Conservation (phyloP, 2,888 invertebrate genomes). For the Sinhomidia bicolor region DNA sequence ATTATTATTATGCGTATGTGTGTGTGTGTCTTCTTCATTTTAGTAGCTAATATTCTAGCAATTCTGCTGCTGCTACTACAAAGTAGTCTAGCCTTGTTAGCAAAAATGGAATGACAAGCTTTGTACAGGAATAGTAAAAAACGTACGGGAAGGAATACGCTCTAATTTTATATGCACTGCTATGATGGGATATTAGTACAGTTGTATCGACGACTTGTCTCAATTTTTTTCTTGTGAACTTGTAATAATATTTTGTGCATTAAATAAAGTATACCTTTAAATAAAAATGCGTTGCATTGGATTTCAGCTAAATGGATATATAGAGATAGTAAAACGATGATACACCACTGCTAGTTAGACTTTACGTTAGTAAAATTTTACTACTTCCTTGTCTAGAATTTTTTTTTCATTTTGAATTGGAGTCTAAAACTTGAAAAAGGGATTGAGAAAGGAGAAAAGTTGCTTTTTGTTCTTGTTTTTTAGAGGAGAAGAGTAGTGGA, state of each 20-base stretch:
- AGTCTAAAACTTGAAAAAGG: conserved; percentile 6
- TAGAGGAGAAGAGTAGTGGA: neutral
- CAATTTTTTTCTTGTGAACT: too few relatives aligned
- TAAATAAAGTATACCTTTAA: too few relatives aligned
- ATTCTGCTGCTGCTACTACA: neutral
- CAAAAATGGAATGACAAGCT: conserved; percentile 12
- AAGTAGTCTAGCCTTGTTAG: conserved; percentile 1
- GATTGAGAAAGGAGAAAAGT: neutral
- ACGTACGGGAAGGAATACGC: neutral
- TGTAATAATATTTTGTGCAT: too few relatives aligned
- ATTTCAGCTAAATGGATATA: too few relatives aligned
- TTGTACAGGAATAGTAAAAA: neutral
- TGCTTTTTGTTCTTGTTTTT: neutral
- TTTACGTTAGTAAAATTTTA: neutral
- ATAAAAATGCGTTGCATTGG: too few relatives aligned
- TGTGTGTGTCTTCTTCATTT: neutral
- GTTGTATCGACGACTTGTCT: too few relatives aligned
- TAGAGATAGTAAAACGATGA: neutral
- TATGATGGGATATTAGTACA: too few relatives aligned
- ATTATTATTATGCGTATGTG: neutral
- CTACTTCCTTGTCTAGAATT: neutral
- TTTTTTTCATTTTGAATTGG: neutral
- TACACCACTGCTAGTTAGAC: neutral
- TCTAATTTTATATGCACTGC: too few relatives aligned
- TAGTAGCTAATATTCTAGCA: too few relatives aligned